Conservation (phyloP, 2,888 invertebrate genomes). For the Euspilapteryx auroguttella region DNA sequence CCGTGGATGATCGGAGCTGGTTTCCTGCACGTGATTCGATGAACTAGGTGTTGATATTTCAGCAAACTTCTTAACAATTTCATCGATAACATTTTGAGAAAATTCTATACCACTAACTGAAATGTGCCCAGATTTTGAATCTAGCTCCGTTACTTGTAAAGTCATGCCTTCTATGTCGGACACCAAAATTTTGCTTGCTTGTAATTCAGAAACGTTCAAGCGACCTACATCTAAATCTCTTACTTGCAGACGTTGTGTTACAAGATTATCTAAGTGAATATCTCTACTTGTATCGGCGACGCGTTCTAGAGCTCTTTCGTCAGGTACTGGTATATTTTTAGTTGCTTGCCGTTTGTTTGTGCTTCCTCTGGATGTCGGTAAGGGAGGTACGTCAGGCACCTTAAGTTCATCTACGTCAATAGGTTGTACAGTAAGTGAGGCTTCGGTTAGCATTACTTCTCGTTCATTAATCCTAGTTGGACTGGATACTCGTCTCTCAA, state of each 20-base stretch:
- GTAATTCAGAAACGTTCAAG: constrained; percentile 75
- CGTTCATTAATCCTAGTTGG: constrained; percentile 61
- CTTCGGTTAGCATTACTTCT: constrained; percentile 67
- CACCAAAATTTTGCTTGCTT: constrained; percentile 78
- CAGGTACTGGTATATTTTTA: constrained; percentile 15
- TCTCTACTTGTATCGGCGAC: constrained; percentile 30
- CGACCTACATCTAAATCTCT: constrained; percentile 78
- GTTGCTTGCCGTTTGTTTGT: constrained; percentile 14
- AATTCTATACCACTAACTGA: constrained; percentile 69
- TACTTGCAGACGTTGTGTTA: constrained; percentile 69
- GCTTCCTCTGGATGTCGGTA: constrained; percentile 30
- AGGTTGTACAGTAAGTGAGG: constrained; percentile 66
- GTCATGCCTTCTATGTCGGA: constrained; percentile 79
- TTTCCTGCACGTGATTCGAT: constrained; percentile 11
- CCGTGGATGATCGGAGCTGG: constrained; percentile 15
- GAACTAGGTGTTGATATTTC: constrained; percentile 32
- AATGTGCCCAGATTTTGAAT: constrained; percentile 69
- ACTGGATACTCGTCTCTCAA: constrained; percentile 62
- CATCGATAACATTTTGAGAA: constrained; percentile 68
- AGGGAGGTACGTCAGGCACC: constrained; percentile 42
- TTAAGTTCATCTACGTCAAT: constrained; percentile 57
- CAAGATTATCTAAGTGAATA: constrained; percentile 39
- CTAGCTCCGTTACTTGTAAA: constrained; percentile 71
- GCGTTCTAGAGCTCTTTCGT: constrained; percentile 31
- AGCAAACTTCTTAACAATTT: constrained; percentile 61